Evolutionary conservation across 2,888 invertebrate genomes (phyloP), one percentile per base, ranked within the genome.

Genomic region (Chamaedrilus cognettii): DNA sequence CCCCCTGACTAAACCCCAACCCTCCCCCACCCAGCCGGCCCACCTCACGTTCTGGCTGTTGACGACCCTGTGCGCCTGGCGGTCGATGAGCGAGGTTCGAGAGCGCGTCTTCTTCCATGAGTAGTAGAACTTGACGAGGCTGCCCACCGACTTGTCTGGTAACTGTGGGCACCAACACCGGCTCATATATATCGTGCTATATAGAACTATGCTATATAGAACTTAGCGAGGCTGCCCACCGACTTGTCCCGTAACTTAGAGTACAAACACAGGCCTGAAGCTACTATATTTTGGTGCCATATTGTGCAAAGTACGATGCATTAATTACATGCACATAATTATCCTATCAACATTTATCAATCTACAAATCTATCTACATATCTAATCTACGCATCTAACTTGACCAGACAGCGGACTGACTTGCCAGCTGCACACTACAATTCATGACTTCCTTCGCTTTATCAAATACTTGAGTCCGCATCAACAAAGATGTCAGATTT

Each of bases 71-170:
- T 71, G 56, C 7, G 90, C 90, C 80, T 91, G 90, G 73, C 90
- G 87, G 85, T 97, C 97, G 93, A 97, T 96, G 49, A 96, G 87
- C 78, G 96, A 96, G 65, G 92, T 93, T 67, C 94, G 89, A 77
- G 93, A 91, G 76, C 95, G 87, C 30, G 94, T 94, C 84, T 97
- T 97, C 85, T 98, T 98, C 97, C 97, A 97, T 78, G 94, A 93
- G 83, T 98, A 98, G 85, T 97, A 98, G 84, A 96, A 96, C 85
- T 96, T 96, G 1, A 98, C 96, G 78, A 98, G 87, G 77, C 93
- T 93, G 58, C 96, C 93, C 81, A 97, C 96, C 59, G 94, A 92
- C 86, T 98, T 98, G 83, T 97, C 97, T 35, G 97, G 97, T 78
- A 97, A 86, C 96, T 96, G 84, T 28, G 63, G n/a, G n/a, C n/a